These are phyloP conservation scores for Drosophila helvetica DNA, from an alignment of 2,888 invertebrate species.

Conservation along the genomic window DNA sequence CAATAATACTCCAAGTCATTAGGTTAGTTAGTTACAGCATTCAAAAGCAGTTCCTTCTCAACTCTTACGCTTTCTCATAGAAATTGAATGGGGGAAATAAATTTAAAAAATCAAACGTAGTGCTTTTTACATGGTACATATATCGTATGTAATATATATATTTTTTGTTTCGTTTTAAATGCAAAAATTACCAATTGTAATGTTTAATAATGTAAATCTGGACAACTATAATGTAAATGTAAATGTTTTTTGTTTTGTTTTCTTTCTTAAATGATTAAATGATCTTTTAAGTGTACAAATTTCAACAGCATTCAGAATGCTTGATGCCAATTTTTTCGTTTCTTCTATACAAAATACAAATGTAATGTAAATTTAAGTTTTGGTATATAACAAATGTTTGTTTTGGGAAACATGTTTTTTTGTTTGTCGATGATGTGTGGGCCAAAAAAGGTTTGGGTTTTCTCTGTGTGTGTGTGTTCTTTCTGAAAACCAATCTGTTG, in stretches of 20 bases:
- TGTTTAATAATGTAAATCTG: conserved; percentile 25
- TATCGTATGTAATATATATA: conserved; percentile 30
- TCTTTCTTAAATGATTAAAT: conserved; percentile 8
- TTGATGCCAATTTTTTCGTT: conserved; percentile 24
- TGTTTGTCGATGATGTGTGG: conserved; percentile 24
- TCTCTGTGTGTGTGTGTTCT: not conserved
- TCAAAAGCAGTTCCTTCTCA: conserved; percentile 46
- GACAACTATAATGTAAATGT: conserved; percentile 25
- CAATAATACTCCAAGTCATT: conserved; percentile 69
- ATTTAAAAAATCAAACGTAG: conserved; percentile 36
- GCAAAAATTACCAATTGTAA: conserved; percentile 45
- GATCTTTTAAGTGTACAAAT: conserved; percentile 21
- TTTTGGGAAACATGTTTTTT: conserved; percentile 10
- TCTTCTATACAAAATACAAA: conserved; percentile 52
- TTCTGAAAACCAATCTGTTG: conserved; percentile 39
- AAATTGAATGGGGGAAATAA: conserved; percentile 48
- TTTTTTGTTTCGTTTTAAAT: conserved; percentile 42
- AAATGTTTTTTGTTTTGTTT: conserved; percentile 9
- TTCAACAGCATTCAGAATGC: conserved; percentile 46
- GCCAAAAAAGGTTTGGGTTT: conserved; percentile 17
- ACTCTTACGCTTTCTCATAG: conserved; percentile 52
- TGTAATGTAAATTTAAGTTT: conserved; percentile 58
- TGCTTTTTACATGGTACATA: conserved; percentile 61
- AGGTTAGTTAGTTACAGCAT: conserved; percentile 60
- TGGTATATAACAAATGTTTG: conserved; percentile 57